Base-by-base conservation (phyloP, 2,888 invertebrate genomes). In the Lasius platythorax region DNA sequence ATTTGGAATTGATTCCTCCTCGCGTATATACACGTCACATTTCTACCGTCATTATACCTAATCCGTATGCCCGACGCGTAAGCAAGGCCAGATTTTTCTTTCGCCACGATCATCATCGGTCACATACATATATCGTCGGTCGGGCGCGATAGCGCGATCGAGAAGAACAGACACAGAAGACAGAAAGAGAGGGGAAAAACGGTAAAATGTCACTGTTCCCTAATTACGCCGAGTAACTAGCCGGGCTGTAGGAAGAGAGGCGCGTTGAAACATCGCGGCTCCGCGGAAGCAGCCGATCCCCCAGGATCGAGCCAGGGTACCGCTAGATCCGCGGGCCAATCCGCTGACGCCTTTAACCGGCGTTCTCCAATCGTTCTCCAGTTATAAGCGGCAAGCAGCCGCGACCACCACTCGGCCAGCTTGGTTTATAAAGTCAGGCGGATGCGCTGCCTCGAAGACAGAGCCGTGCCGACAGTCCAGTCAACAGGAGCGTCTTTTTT, bases 341-440 rank as follows among this genome's bases (percentile, higher is more conserved):
- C 73, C 33, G 70, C n/a, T 63, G 74, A 18, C 63, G 79, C 83
- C 88, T 91, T 92, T 89, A 91, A 90, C 64, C 89, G 88, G 91
- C 90, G 90, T 78, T 87, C 83, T 61, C 94, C 93, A 94, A 94
- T 93, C 87, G 84, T 30, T 66, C 72, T n/a, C 64, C 58, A 61
- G 88, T 87, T 93, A 93, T 92, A 86, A 87, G 73, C 83, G 85
- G 86, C 89, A 87, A 86, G 87, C 85, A 87, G 89, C 87, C 89
- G 90, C 91, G 91, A 88, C 90, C 88, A 89, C 91, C 93, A 87
- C 92, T 88, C 86, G 85, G 84, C 91, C 89, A 85, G 88, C 91
- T 90, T 89, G 93, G 94, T 94, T 95, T 95, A 95, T 95, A 95
- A 95, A 95, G 94, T 94, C 93, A 92, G 93, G 91, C 91, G 92